A percentile compares a stretch with the other conserved stretches of the same genome.
Conservation (phyloP, 2,797 vertebrate species). For the Chelonia mydas region DNA sequence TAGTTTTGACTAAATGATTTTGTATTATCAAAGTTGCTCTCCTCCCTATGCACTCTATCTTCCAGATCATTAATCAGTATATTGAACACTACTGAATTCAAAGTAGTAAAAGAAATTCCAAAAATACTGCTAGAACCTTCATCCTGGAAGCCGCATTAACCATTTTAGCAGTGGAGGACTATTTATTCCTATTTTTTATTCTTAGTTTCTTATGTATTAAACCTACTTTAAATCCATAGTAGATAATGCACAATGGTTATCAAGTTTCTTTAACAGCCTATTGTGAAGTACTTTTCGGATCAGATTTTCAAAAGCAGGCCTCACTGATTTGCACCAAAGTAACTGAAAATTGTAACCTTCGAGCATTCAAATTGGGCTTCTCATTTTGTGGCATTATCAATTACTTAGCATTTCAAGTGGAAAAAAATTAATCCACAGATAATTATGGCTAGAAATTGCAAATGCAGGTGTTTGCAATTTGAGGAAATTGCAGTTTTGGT, state of each 20-base stretch:
- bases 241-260: neutral
- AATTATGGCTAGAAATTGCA: neutral
- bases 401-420: no score
- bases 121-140: neutral
- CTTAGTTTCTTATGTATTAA: neutral
- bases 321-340: no score
- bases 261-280: neutral
- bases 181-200: neutral
- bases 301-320: neutral
- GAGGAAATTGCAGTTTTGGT: neutral
- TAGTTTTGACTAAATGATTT: neutral
- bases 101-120: neutral
- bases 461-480: neutral
- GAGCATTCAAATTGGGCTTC: no score
- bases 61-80: neutral
- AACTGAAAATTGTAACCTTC: no score
- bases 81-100: neutral
- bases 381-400: no score
- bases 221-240: neutral
- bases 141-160: neutral
- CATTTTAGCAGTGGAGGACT: neutral
- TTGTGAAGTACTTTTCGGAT: neutral
- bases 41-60: neutral
- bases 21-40: neutral
- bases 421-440: no score